Base-by-base conservation (phyloP, 2,888 invertebrate species). In the Syrphus vitripennis region DNA sequence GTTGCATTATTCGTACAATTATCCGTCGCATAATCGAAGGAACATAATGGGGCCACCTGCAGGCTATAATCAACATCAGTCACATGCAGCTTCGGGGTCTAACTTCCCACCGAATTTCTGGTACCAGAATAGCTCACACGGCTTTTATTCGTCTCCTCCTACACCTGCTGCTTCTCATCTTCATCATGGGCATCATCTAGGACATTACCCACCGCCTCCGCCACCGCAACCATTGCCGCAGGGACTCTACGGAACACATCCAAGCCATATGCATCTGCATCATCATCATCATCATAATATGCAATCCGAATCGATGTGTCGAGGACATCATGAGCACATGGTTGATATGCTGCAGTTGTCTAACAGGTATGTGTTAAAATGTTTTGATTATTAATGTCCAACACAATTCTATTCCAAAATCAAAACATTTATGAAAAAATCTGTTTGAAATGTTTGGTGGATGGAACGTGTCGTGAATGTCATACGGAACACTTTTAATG, bases 261-360 rank as follows among this genome's bases (percentile, higher is more conserved):
- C 80, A 19, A 80, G 61, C 29, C 74, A 80, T 42, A 59, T 83
- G 75, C 87, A 87, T 88, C 34, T 88, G 37, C 82, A 63, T 61
- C 78, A 67, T 55, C 77, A 67, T 45, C 29, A 16, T 48, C 74
- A 83, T 42, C 87, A 63, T 42, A 77, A 69, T 59, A 9, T 83
- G 65, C 86, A 86, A 45, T 67, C 81, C 16, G 75, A 63, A 4
- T 55, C 55, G 3, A 55, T 63, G 21, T 86, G 70, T 72, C 79
- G 77, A 0, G 83, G 90, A 72, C 89, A 90, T 24, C 89, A 90
- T 74, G 91, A 92, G 65, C 90, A 90, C 59, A 90, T 91, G 91
- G 89, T 91, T 88, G 92, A 92, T 87, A 90, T 92, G 90, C 89
- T 91, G 71, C 92, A 92, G 80, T 89, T 91, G 61, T 91, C 92